Evolutionary conservation across 2,113 vertebrate genomes (phyloP).

Genomic region (Columbina picui): DNA sequence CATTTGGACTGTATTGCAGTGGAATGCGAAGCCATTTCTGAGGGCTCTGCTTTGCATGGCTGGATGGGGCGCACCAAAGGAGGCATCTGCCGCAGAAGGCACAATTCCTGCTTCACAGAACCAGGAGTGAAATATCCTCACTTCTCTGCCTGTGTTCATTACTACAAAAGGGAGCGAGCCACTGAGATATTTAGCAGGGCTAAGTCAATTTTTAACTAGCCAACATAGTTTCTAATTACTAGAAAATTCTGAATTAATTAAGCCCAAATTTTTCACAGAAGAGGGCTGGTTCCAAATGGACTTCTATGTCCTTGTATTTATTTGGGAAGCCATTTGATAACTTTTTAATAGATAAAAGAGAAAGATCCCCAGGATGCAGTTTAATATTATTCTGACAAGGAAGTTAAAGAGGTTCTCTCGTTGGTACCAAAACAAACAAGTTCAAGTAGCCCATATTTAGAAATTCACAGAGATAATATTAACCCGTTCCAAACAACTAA

Average conservation of each 20-base stretch:
- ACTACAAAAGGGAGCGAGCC: background rate
- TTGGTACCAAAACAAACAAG: background rate
- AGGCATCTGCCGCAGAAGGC: background rate
- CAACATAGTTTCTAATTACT: accelerated
- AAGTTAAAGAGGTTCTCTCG: background rate
- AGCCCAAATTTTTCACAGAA: background rate
- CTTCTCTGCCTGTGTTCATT: background rate
- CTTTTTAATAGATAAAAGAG: background rate
- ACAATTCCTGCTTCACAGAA: background rate
- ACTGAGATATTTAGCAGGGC: background rate
- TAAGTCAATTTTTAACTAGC: background rate
- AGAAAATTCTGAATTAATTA: background rate
- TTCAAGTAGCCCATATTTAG: background rate
- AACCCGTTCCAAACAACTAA: background rate
- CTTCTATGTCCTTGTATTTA: background rate
- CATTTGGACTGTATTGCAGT: accelerated
- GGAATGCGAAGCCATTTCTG: background rate
- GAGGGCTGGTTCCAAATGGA: background rate
- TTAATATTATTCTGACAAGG: background rate
- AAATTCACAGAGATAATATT: background rate
- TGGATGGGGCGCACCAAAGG: background rate
- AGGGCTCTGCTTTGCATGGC: background rate
- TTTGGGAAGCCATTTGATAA: background rate
- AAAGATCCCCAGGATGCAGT: background rate
- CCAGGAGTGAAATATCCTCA: accelerated